Conservation (phyloP, 2,888 invertebrate species). For the Scrobipalpa atriplicella region DNA sequence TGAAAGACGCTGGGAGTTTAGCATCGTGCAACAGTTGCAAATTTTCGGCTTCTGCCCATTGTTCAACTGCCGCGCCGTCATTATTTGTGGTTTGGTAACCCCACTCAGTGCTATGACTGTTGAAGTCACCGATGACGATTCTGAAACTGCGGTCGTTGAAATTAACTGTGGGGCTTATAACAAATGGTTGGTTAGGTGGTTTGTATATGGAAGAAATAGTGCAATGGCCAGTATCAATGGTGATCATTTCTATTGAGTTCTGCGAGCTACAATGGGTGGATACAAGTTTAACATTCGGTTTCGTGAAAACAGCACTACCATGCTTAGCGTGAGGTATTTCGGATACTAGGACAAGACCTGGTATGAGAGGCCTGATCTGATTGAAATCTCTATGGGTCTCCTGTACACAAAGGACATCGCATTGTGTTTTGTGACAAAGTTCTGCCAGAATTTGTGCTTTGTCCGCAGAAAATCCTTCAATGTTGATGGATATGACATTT, state of each 20-base stretch:
- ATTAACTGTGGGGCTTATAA: background rate
- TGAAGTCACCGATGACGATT: background rate
- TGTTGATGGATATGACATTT: constrained; percentile 10
- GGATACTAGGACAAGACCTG: constrained; percentile 17
- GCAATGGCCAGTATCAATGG: background rate
- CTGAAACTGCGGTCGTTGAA: background rate
- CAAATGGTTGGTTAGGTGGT: constrained; percentile 4
- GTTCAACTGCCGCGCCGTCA: constrained; percentile 17
- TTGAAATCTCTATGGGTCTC: constrained; percentile 12
- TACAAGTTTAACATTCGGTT: background rate
- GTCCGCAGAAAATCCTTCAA: constrained; percentile 17
- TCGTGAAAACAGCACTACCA: constrained; percentile 12
- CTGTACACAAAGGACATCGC: constrained; percentile 22
- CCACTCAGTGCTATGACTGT: constrained; percentile 17
- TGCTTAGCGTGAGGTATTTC: constrained; percentile 19
- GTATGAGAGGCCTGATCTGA: constrained; percentile 18
- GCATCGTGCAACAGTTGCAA: constrained; percentile 15
- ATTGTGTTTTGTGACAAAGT: background rate
- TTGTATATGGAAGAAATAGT: background rate
- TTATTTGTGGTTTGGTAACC: constrained; percentile 12
- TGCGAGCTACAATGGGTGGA: background rate
- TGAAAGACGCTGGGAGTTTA: constrained; percentile 8
- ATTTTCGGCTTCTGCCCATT: constrained; percentile 25
- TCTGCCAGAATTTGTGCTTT: constrained; percentile 15
- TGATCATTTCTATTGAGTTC: background rate